Base-by-base conservation (phyloP, 2,888 invertebrate species). In the Cephus pygmeus region DNA sequence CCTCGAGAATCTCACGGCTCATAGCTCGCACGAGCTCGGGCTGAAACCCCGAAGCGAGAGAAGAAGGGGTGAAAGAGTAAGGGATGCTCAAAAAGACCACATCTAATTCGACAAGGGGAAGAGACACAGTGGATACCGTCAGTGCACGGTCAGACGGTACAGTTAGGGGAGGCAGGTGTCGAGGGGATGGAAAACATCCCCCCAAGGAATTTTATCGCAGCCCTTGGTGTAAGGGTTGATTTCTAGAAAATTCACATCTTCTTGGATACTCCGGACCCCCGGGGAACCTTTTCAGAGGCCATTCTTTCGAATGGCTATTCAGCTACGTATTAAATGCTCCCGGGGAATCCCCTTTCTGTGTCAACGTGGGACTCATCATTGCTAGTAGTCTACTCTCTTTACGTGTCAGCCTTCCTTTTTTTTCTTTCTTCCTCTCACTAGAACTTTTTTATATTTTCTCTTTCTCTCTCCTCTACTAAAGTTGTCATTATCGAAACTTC, bases 251-350 rank as follows among this genome's bases (percentile, higher is more conserved):
- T 56, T 23, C 56, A 56, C 56, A 56, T 23, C 23, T 15, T 23
- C 56, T 15, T 56, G 23, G 56, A 56, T 56, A 56, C 23, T 56
- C 23, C 23, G 77, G 35, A 35, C 80, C 82, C 83, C 81, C 82
- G 12, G 73, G 81, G 80, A 83, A 85, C 80, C 84, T 82, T 84
- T 82, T 80, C 80, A 23, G 56, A 23, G 56, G 75, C 85, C 83
- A 88, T 89, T 89, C 87, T 87, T 88, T 80, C 82, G 82, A 85
- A 87, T 87, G 85, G 85, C 86, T 85, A 89, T 88, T 88, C 88
- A 88, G 84, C 83, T 84, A 86, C 88, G 88, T 86, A 87, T 87
- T 88, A 88, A 89, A 89, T 88, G 86, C 83, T 82, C 80, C 82
- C 79, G 81, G 80, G 81, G 76, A 82, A 81, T 82, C 84, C 81